These are phyloP conservation scores for Anguilla megastoma DNA, from an alignment of 2,797 vertebrate genomes.

Conservation along the genomic window DNA sequence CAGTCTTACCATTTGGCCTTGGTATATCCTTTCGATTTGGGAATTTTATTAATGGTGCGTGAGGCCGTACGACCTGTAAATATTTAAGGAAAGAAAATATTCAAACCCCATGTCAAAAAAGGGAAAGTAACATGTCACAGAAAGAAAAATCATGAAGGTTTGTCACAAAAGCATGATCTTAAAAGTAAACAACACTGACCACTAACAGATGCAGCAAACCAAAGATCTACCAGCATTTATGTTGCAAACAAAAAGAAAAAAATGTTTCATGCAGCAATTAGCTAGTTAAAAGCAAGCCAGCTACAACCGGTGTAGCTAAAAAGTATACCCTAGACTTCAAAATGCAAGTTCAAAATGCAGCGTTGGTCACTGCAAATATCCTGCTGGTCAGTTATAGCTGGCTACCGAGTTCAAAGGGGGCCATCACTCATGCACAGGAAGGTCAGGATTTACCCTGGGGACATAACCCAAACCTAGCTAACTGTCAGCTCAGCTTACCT, in stretches of 20 bases:
- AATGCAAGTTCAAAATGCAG: no score
- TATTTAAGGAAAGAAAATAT: constrained; percentile 15
- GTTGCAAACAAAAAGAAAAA: background rate
- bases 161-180: background rate
- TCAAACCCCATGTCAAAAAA: background rate
- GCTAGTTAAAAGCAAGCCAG: background rate
- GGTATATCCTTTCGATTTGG: constrained; percentile 60
- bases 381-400: background rate
- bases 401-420: background rate
- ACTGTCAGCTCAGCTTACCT: background rate
- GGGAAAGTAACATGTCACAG: background rate
- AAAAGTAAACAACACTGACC: background rate
- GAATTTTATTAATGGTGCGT: constrained; percentile 74
- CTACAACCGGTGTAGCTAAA: background rate
- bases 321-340: background rate
- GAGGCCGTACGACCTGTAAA: constrained; percentile 71
- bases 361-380: background rate
- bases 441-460: background rate
- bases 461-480: background rate
- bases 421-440: background rate
- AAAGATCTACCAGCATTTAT: background rate
- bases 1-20: constrained; percentile 69
- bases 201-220: background rate
- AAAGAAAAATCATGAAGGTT: background rate
- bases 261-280: background rate